phyloP scores from a whole-genome alignment of 2,113 vertebrate genomes.

The Amblyopsis rosae region DNA sequence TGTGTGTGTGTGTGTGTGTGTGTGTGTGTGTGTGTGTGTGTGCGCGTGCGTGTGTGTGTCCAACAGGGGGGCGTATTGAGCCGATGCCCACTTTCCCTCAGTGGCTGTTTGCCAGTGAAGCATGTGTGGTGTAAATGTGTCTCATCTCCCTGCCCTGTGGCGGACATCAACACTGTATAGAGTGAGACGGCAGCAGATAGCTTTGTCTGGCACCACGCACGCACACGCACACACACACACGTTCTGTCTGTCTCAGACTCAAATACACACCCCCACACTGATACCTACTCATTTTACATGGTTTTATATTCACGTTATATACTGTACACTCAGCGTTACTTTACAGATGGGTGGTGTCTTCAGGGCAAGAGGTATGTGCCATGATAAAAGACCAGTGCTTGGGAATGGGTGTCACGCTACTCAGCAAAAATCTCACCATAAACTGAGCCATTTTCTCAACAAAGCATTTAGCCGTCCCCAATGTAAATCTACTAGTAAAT shows the following conservation, averaged over 20 bases:
- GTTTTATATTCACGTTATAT: conserved; percentile 15
- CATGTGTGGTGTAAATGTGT: conserved; percentile 31
- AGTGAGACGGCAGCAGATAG: conserved; percentile 50
- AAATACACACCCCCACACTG: background rate
- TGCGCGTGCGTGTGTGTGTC: conserved; percentile 9
- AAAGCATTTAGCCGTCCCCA: conserved; percentile 31
- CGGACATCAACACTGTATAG: conserved; percentile 25
- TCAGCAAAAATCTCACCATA: conserved; percentile 30
- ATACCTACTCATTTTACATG: conserved; percentile 36
- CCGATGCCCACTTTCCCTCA: conserved; percentile 53
- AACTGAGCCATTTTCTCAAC: conserved; percentile 29
- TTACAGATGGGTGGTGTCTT: conserved; percentile 8
- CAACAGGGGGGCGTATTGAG: conserved; percentile 33
- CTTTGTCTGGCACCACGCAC: background rate
- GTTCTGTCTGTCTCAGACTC: background rate
- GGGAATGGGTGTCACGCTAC: conserved; percentile 28
- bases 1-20: background rate
- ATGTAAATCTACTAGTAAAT: conserved; percentile 11
- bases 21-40: conserved; percentile 22
- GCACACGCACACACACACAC: background rate
- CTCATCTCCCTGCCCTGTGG: conserved; percentile 33
- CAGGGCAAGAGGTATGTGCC: conserved; percentile 21
- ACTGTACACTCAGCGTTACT: background rate
- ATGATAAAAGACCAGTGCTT: conserved; percentile 27
- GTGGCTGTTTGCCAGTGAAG: conserved; percentile 40